phyloP scores from a whole-genome alignment of 2,113 vertebrate genomes.

The Cardinalis cardinalis region DNA sequence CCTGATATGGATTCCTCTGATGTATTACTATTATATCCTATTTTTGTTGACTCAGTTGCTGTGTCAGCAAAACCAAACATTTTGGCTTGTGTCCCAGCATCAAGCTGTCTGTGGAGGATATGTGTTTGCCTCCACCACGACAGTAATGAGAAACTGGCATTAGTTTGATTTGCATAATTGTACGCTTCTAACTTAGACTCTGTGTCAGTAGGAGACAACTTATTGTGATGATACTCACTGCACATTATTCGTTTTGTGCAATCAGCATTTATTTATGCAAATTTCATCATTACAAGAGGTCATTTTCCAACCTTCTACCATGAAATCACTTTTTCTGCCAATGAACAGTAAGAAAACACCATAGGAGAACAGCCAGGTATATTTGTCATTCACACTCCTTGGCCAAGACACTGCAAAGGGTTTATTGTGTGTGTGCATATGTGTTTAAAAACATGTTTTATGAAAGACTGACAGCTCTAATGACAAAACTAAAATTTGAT shows the following conservation, averaged over 20 bases:
- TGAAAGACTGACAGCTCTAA: conserved; percentile 61
- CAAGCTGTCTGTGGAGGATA: conserved; percentile 88
- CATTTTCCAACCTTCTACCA: conserved; percentile 92
- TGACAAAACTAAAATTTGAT: conserved; percentile 64
- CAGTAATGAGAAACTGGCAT: conserved; percentile 95
- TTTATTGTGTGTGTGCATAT: conserved; percentile 31
- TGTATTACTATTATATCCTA: conserved; percentile 80
- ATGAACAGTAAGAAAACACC: conserved; percentile 71
- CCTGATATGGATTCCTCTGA: conserved; percentile 81
- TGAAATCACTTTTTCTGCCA: conserved; percentile 87
- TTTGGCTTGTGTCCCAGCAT: conserved; percentile 83
- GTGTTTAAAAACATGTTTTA: conserved; percentile 49
- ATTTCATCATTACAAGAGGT: conserved; percentile 90
- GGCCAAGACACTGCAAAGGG: conserved; percentile 39
- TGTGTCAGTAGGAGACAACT: conserved; percentile 93
- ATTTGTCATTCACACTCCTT: conserved; percentile 68
- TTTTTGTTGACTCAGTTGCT: conserved; percentile 93
- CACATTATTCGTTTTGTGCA: conserved; percentile 85
- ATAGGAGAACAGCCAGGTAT: conserved; percentile 47
- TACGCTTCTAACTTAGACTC: conserved; percentile 81
- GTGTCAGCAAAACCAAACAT: conserved; percentile 91
- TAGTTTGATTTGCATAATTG: conserved; percentile 98
- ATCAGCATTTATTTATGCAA: conserved; percentile 99
- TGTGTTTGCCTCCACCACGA: conserved; percentile 86
- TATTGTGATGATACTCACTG: conserved; percentile 84